Evolutionary conservation across 2,888 invertebrate genomes (phyloP), one percentile per base, ranked within the genome.

Genomic region (Apamea monoglypha): DNA sequence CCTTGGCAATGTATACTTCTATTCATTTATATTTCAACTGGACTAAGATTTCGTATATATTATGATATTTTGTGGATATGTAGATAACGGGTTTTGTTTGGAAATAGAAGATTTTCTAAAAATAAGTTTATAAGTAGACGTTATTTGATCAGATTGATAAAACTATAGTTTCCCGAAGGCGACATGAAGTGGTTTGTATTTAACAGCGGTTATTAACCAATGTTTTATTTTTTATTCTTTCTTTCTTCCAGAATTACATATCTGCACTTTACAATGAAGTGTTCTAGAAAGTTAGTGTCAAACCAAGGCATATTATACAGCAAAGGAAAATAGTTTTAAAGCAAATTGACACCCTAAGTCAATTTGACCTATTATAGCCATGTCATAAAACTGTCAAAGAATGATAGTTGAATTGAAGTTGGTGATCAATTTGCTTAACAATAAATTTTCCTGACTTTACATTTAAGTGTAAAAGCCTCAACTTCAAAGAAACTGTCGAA

Each of bases 11-110:
- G 44, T 79, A 66, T 74, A 74, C 2, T 36, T 74, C 83, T 71
- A 70, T 78, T 78, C 18, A 78, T 81, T 88, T 82, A 88, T 88
- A 78, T 59, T 86, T 78, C 64, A 76, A 85, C 74, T 76, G 80
- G 80, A 81, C 76, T 36, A 16, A 18, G 2, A 50, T 53, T 64
- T 82, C 25, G 68, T 67, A 63, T 63, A 50, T 29, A 18, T 69
- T 73, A 66, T 67, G 82, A 82, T 82, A 82, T 80, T 71, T 74
- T 74, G 29, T 40, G 47, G 83, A 85, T 82, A 82, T 82, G 81
- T 83, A n/a, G n/a, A n/a, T n/a, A 47, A 61, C 3, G 68, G 40
- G 66, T 70, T 29, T 6, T 53, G 0, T 50, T n/a, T 25, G 67
- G 7, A 0, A 29, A n/a, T 74, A 10, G 18, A 25, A 16, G 3